phyloP scores from a whole-genome alignment of 2,888 invertebrate genomes.

The Dione vanillae region DNA sequence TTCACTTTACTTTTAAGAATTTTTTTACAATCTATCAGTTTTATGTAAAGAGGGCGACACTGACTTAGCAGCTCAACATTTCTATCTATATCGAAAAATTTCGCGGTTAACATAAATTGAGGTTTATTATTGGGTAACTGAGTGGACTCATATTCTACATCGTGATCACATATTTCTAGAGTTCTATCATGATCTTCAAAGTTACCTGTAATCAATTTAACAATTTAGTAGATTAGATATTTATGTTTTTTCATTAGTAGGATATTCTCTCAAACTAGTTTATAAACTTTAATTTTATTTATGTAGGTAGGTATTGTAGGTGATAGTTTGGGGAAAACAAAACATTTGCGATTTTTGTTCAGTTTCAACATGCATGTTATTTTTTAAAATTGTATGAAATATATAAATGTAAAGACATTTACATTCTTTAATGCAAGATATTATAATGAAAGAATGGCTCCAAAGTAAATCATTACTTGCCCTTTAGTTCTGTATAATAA shows the following conservation, averaged over 20 bases:
- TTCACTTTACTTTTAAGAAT: not conserved
- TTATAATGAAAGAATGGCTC: no score
- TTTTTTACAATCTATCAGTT: slow-evolving; percentile 45
- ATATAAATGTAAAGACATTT: no score
- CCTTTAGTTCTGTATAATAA: slow-evolving; percentile 6
- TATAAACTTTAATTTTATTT: no score
- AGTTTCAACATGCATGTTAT: no score
- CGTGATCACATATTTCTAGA: not conserved
- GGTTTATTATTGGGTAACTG: slow-evolving; percentile 35
- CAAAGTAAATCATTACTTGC: slow-evolving; percentile 2
- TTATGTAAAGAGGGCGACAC: slow-evolving; percentile 46
- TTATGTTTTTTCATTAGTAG: no score
- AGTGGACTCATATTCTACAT: not conserved
- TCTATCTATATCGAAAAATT: slow-evolving; percentile 45
- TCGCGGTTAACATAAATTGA: slow-evolving; percentile 39
- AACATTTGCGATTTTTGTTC: no score
- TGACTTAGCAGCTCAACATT: slow-evolving; percentile 44
- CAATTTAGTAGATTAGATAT: no score
- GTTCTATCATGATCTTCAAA: not conserved
- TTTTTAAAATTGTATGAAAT: no score
- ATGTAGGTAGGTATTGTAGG: no score
- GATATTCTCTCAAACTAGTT: no score
- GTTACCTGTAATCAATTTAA: not conserved
- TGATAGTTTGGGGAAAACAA: no score
- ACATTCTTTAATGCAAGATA: no score